Percentiles rank a stretch among this genome's conserved stretches.
These are phyloP conservation scores for Cylas formicarius DNA, from an alignment of 1,140 invertebrate species.

Conservation along the genomic window DNA sequence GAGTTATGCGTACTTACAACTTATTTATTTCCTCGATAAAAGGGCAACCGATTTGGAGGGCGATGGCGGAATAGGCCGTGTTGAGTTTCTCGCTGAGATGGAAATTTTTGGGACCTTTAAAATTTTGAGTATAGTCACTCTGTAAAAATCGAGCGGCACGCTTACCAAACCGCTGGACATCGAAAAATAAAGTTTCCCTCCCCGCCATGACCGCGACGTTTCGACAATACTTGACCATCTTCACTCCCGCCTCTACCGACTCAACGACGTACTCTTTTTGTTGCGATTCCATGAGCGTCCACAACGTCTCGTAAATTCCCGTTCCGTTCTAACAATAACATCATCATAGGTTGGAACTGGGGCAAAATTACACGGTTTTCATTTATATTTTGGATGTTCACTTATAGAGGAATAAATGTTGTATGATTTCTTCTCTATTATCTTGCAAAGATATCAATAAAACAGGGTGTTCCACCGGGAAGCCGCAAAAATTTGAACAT, in stretches of 20 bases:
- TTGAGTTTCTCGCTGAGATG: constrained; percentile 65
- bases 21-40: constrained; percentile 61
- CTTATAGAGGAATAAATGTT: no score
- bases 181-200: constrained; percentile 61
- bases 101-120: constrained; percentile 56
- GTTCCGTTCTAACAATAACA: constrained; percentile 57
- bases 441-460: no score
- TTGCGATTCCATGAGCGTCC: constrained; percentile 54
- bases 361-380: no score
- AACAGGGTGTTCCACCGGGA: no score
- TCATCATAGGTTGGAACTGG: no score
- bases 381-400: no score
- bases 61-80: constrained; percentile 64
- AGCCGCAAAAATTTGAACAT: no score
- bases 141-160: constrained; percentile 5
- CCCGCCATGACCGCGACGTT: constrained; percentile 58
- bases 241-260: constrained; percentile 58
- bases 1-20: constrained; percentile 47
- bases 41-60: constrained; percentile 63
- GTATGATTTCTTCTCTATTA: no score
- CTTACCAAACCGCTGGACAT: constrained; percentile 59
- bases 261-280: constrained; percentile 47
- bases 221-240: constrained; percentile 48
- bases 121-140: no score
- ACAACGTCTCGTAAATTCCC: constrained; percentile 59